A percentile compares a stretch with the other conserved stretches of the same genome.
Conservation (phyloP, 2,888 invertebrate species). For the Tetranychus truncatus region DNA sequence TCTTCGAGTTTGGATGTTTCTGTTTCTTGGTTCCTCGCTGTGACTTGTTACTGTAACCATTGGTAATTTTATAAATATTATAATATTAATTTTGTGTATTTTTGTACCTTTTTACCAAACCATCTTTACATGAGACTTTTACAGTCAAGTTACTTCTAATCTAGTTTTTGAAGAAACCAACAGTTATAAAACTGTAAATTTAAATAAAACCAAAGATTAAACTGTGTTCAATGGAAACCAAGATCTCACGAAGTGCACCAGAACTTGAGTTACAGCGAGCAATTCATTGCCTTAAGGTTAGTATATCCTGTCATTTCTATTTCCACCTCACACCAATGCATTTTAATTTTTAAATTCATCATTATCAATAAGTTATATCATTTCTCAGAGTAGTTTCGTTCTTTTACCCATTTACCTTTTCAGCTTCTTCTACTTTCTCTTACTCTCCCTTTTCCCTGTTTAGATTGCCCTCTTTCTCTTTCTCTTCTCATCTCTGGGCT, state of each 20-base stretch:
- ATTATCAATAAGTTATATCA: too few species aligned
- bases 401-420: neutral
- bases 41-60: neutral
- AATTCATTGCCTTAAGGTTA: conserved; percentile 9
- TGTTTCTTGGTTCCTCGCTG: neutral
- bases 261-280: conserved; percentile 5
- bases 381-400: too few species aligned
- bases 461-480: neutral
- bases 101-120: neutral
- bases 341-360: too few species aligned
- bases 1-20: neutral
- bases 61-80: neutral
- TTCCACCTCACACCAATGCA: neutral
- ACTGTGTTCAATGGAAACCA: conserved; percentile 1
- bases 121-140: neutral
- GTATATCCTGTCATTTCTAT: neutral
- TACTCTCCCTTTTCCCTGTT: neutral
- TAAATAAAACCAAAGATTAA: neutral
- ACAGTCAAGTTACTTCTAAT: neutral
- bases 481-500: neutral
- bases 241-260: neutral
- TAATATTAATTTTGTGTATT: neutral
- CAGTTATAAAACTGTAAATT: neutral
- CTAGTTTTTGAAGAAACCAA: neutral
- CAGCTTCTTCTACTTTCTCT: neutral